Conservation (phyloP, 2,113 vertebrate species). For the Erpornis zantholeuca region DNA sequence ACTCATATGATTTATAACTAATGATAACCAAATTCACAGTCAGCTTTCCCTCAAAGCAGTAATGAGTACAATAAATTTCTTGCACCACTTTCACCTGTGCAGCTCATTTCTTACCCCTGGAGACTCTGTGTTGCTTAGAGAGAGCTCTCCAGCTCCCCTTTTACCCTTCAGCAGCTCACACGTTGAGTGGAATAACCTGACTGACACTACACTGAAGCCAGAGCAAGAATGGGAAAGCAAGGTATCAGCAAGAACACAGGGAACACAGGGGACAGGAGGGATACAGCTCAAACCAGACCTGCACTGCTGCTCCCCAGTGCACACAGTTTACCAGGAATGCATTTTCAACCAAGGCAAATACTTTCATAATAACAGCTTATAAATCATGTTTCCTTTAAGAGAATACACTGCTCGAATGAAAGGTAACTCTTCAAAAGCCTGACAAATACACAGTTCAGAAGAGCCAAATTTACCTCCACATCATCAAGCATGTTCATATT, state of each 20-base stretch:
- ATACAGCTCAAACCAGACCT: neutral
- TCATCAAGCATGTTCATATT: neutral
- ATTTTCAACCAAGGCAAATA: neutral
- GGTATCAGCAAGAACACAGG: neutral
- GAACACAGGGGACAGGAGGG: neutral
- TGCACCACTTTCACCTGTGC: neutral
- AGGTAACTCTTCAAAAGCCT: neutral
- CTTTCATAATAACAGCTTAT: neutral
- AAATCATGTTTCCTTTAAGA: neutral
- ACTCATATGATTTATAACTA: neutral
- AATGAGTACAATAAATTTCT: neutral
- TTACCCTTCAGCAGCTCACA: neutral
- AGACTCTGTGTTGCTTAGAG: neutral
- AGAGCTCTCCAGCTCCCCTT: neutral
- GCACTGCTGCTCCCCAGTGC: accelerated
- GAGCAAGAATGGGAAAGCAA: neutral
- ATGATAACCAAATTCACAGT: neutral
- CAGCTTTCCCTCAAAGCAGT: neutral
- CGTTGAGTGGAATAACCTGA: neutral
- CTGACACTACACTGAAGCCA: neutral
- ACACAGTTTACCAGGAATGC: neutral
- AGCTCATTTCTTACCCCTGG: neutral
- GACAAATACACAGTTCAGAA: neutral
- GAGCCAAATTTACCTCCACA: neutral
- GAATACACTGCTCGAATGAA: neutral